Base-by-base conservation (phyloP, 2,888 invertebrate genomes). In the Scaeva pyrastri region DNA sequence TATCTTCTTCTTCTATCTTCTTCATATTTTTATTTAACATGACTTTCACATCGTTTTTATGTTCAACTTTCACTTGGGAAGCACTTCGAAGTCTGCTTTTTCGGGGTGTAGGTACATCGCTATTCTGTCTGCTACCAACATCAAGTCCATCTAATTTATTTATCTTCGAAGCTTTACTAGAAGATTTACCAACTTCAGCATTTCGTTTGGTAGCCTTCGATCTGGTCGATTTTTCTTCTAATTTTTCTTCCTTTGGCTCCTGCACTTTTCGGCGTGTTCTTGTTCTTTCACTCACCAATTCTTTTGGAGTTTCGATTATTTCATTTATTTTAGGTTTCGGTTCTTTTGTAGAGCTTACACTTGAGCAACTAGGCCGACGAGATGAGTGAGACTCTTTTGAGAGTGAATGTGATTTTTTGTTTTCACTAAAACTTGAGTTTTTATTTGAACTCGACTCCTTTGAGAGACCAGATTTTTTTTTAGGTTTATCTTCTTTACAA, bases 21-120 rank as follows among this genome's bases (percentile, higher is more conserved):
- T 21, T 5, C 10, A 16, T 31, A 16, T 50, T 31, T 12, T 31
- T 73, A 12, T 23, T 60, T 11, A n/a, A 8, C n/a, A 8, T 26
- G 16, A 23, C 60, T 12, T 43, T 55, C 19, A 52, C 55, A 12
- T n/a, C 19, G 11, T 11, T 14, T n/a, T n/a, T n/a, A n/a, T n/a
- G n/a, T n/a, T n/a, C n/a, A 12, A 19, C 5, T 10, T 43, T 14
- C 1, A 23, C 1, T 7, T 76, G 58, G 11, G 36, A n/a, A 10
- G 6, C 10, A 43, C 77, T 82, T 50, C 52, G 50, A 11, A 82
- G 76, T 2, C 82, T 64, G 1, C 76, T 77, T 12, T 41, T 23
- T 14, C 80, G 60, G 2, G 55, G 19, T 12, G 39, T 6, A n/a
- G 50, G 64, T 21, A 19, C 26, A n/a, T 64, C 64, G 2, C 41